These are phyloP conservation scores for Adoxophyes honmai DNA, from an alignment of 1,140 invertebrate species.

Conservation along the genomic window DNA sequence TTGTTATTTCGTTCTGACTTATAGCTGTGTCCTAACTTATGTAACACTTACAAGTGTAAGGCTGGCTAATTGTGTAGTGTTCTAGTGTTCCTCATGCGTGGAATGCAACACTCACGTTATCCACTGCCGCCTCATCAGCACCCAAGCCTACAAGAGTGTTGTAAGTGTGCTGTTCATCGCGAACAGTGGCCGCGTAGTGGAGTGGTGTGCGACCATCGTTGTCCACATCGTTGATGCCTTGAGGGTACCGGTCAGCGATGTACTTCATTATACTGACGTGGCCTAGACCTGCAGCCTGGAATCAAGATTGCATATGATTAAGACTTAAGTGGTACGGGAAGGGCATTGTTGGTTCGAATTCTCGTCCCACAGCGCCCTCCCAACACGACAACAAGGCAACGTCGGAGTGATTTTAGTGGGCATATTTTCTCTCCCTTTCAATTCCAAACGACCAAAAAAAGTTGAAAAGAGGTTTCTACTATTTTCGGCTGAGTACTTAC, in stretches of 20 bases:
- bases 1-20: too few species aligned
- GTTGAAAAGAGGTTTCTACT: too few species aligned
- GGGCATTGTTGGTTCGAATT: too few species aligned
- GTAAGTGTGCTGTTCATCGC: constrained; percentile 85
- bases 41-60: not conserved
- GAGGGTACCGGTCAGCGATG: constrained; percentile 84
- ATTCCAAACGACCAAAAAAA: too few species aligned
- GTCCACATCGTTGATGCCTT: constrained; percentile 82
- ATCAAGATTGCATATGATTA: constrained; percentile 25
- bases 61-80: not conserved
- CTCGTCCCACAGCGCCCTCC: too few species aligned
- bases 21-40: too few species aligned
- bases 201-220: constrained; percentile 92
- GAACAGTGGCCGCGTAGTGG: constrained; percentile 90
- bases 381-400: too few species aligned
- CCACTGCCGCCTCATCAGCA: constrained; percentile 86
- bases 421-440: too few species aligned
- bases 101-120: constrained; percentile 83
- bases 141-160: constrained; percentile 85
- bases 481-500: too few species aligned
- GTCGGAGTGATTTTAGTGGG: too few species aligned
- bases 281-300: constrained; percentile 88
- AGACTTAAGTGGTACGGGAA: too few species aligned
- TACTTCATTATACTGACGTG: constrained; percentile 84
- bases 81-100: not conserved